phyloP scores from a whole-genome alignment of 2,888 invertebrate genomes.

The Leptinotarsa tumamoca region DNA sequence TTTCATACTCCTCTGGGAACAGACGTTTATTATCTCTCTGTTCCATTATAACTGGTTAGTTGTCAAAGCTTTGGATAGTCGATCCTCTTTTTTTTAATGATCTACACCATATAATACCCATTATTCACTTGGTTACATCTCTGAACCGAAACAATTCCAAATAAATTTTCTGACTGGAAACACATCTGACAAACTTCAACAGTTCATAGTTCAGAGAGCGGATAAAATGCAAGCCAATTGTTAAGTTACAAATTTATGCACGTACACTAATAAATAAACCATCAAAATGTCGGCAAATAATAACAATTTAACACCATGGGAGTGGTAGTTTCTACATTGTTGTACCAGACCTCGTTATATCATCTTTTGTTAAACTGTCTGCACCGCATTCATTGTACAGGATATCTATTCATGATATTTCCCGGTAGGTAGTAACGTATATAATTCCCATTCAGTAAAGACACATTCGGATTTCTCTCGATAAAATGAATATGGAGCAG shows the following conservation, averaged over 20 bases:
- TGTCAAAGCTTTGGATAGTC: too few relatives aligned
- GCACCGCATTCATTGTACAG: constrained; percentile 38
- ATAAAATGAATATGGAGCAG: constrained; percentile 27
- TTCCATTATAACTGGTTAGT: too few relatives aligned
- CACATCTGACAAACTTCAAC: constrained; percentile 19
- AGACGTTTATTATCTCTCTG: too few relatives aligned
- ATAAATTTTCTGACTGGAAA: constrained; percentile 17
- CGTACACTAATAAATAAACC: constrained; percentile 30
- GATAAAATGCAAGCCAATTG: constrained; percentile 15
- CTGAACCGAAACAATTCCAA: constrained; percentile 3
- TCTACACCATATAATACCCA: neutral
- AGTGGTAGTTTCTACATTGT: constrained; percentile 42
- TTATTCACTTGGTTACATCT: neutral
- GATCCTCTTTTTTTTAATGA: neutral
- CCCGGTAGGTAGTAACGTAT: constrained; percentile 38
- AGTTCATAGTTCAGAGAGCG: constrained; percentile 21
- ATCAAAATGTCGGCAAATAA: constrained; percentile 35
- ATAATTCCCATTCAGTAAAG: constrained; percentile 25
- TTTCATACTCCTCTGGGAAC: too few relatives aligned
- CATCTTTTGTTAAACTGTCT: constrained; percentile 46
- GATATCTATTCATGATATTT: constrained; percentile 44
- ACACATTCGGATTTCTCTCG: constrained; percentile 30
- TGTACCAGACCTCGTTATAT: constrained; percentile 42
- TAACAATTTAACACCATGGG: constrained; percentile 40
- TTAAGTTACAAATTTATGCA: constrained; percentile 13